These are phyloP conservation scores for Leptinotarsa texana DNA, from an alignment of 1,140 invertebrate species.

Conservation along the genomic window DNA sequence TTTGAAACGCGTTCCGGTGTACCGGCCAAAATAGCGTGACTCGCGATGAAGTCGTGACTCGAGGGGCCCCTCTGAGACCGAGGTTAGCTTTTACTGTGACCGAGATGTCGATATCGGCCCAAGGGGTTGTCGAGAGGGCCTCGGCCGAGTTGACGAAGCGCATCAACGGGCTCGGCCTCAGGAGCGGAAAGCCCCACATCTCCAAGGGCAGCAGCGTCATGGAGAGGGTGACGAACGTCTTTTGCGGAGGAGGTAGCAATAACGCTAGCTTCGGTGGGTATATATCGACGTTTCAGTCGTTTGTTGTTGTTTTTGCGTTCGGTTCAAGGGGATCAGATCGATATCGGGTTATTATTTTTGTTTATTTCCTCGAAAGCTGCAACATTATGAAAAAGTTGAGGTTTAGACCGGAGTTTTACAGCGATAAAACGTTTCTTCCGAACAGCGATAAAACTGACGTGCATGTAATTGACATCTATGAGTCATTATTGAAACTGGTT, in stretches of 20 bases:
- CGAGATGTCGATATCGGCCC: slow-evolving; percentile 65
- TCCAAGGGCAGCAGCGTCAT: slow-evolving; percentile 71
- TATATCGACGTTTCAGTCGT: not conserved
- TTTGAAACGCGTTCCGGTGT: not conserved
- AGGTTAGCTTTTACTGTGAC: too few species aligned
- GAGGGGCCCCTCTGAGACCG: not conserved
- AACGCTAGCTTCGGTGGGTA: slow-evolving; percentile 44
- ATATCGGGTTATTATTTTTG: too few species aligned
- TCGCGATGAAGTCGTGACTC: slow-evolving; percentile 28
- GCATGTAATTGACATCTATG: too few species aligned
- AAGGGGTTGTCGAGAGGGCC: slow-evolving; percentile 84
- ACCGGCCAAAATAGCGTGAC: not conserved
- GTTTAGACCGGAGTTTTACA: too few species aligned
- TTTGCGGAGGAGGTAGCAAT: slow-evolving; percentile 68
- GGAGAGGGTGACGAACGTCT: slow-evolving; percentile 81
- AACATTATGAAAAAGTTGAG: too few species aligned
- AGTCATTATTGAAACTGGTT: too few species aligned
- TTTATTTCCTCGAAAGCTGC: too few species aligned
- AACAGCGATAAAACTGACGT: too few species aligned
- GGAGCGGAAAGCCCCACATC: slow-evolving; percentile 68
- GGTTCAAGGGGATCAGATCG: too few species aligned
- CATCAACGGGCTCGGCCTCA: slow-evolving; percentile 80
- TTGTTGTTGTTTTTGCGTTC: not conserved
- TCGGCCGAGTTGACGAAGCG: slow-evolving; percentile 84
- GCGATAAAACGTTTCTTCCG: too few species aligned